Evolutionary conservation across 2,797 vertebrate species (phyloP).

Genomic region (Acropternis orthonyx): DNA sequence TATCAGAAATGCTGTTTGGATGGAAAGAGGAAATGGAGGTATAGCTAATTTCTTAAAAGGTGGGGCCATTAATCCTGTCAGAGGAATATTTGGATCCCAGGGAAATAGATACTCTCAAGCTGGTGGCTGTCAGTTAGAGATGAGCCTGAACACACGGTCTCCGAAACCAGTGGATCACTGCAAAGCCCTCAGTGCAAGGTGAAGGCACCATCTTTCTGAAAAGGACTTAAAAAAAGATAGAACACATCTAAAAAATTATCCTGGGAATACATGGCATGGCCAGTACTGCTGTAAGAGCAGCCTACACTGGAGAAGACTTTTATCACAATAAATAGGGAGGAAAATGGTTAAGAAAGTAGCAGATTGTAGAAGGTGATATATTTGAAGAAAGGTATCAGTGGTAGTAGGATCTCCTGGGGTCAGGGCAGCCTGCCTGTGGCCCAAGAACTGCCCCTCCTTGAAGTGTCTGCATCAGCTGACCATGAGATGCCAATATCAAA

Average conservation of each 20-base stretch:
- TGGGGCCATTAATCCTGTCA: conserved; percentile 46
- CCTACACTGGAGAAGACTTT: neutral
- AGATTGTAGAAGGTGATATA: neutral
- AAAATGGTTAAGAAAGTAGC: neutral
- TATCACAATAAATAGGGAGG: rapidly evolving
- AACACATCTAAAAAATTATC: neutral
- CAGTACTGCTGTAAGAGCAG: neutral
- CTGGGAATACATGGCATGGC: neutral
- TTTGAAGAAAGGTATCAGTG: neutral
- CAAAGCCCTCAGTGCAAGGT: neutral
- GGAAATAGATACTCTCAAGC: neutral
- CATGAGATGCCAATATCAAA: neutral
- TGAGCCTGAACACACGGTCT: neutral
- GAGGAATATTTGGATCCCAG: neutral
- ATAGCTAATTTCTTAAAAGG: conserved; percentile 54
- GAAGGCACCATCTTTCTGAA: neutral
- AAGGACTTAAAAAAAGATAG: neutral
- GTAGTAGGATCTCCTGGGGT: neutral
- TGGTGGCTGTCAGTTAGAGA: neutral
- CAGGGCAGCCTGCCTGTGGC: neutral
- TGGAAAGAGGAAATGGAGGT: conserved; percentile 59
- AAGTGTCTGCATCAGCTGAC: neutral
- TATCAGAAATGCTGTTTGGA: conserved; percentile 53
- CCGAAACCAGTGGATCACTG: neutral
- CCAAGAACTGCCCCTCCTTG: rapidly evolving